phyloP scores from a whole-genome alignment of 2,797 vertebrate species.

The Aplochiton taeniatus region DNA sequence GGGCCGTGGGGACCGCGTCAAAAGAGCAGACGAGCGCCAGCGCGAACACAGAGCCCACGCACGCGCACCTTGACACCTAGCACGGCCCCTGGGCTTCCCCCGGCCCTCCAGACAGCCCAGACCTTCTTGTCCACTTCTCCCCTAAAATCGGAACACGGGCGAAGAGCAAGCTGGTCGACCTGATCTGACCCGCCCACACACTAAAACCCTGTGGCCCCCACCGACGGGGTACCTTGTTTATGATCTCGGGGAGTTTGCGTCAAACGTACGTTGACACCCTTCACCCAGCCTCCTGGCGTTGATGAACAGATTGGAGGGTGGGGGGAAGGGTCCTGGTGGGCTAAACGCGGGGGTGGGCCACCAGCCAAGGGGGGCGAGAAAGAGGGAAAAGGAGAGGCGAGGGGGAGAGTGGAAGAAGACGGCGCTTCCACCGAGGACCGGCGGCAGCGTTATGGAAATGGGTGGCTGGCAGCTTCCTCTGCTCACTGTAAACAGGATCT shows the following conservation, averaged over 20 bases:
- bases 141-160: too few relatives aligned
- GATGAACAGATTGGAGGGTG: slow-evolving; percentile 9
- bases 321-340: slow-evolving; percentile 16
- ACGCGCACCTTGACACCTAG: neutral
- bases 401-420: slow-evolving; percentile 52
- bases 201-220: neutral
- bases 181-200: neutral
- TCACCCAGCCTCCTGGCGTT: too few relatives aligned
- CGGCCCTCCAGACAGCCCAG: neutral
- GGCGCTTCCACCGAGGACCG: slow-evolving; percentile 71
- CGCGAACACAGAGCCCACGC: slow-evolving; percentile 66
- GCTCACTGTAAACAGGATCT: slow-evolving; percentile 85
- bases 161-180: too few relatives aligned
- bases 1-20: slow-evolving; percentile 74
- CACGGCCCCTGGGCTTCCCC: slow-evolving; percentile 1
- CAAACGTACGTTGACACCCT: too few relatives aligned
- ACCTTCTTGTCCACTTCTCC: too few relatives aligned
- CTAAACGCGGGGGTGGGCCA: slow-evolving; percentile 35
- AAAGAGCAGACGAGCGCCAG: slow-evolving; percentile 79
- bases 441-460: slow-evolving; percentile 79
- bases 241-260: too few relatives aligned
- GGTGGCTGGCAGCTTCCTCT: slow-evolving; percentile 77
- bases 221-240: too few relatives aligned
- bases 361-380: slow-evolving; percentile 54
- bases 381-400: slow-evolving; percentile 47